These are phyloP conservation scores for Aspidiotus rigidus DNA, from an alignment of 2,888 invertebrate genomes.

Conservation along the genomic window DNA sequence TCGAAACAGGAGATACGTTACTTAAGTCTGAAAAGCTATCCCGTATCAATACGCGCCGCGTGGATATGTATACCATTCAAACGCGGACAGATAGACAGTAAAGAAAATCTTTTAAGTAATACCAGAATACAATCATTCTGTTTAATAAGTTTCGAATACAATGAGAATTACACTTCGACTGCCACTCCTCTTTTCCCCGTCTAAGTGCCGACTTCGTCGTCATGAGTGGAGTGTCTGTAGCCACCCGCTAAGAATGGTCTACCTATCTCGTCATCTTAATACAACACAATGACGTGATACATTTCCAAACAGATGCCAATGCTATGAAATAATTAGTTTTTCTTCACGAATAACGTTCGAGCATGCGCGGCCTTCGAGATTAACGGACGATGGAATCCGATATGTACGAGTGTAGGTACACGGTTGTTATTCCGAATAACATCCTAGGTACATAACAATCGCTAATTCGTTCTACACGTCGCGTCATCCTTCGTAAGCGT, in stretches of 20 bases:
- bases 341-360: neutral
- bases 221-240: conserved; percentile 10
- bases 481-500: neutral
- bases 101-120: neutral
- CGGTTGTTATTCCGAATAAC: neutral
- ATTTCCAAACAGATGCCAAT: conserved; percentile 29
- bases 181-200: conserved; percentile 5
- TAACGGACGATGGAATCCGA: neutral
- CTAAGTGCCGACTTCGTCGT: neutral
- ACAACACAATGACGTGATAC: conserved; percentile 33
- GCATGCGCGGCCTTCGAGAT: conserved; percentile 17
- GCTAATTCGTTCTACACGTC: conserved; percentile 1
- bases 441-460: no score
- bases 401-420: neutral
- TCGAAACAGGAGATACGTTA: conserved; percentile 25
- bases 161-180: conserved; percentile 13
- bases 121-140: conserved; percentile 18
- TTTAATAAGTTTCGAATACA: conserved; percentile 16
- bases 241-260: conserved; percentile 27
- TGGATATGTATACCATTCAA: neutral
- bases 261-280: conserved; percentile 31
- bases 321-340: conserved; percentile 31
- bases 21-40: conserved; percentile 9
- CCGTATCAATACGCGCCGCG: neutral
- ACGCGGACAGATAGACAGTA: neutral